phyloP scores from a whole-genome alignment of 2,888 invertebrate species.

The Drosophila siamana region DNA sequence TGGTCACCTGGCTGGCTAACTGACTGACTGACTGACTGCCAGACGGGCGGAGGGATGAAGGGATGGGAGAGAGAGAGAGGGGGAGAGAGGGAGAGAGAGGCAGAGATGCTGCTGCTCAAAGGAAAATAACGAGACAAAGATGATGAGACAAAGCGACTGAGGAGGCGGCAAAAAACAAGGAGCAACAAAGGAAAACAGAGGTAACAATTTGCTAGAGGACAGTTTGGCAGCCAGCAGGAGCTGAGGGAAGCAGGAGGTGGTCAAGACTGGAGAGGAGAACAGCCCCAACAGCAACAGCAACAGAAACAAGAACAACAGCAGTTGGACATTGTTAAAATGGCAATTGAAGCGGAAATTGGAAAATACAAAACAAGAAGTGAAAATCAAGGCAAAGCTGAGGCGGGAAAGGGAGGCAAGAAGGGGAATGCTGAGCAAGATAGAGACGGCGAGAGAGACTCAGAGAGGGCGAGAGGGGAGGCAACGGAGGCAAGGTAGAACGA shows the following conservation, averaged over 20 bases:
- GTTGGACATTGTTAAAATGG: conserved; percentile 53
- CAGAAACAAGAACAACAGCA: background rate
- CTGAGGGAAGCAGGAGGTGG: conserved; percentile 3
- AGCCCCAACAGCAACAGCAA: conserved; percentile 25
- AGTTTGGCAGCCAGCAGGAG: conserved; percentile 24
- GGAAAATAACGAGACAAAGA: conserved; percentile 77
- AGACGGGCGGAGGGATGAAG: background rate
- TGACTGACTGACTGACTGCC: conserved; percentile 22
- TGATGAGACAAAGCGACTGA: conserved; percentile 39
- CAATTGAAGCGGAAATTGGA: conserved; percentile 58
- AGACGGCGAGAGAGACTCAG: no score
- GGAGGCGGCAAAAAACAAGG: conserved; percentile 33
- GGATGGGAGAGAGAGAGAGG: background rate
- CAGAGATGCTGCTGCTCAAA: conserved; percentile 43
- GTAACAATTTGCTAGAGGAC: conserved; percentile 20
- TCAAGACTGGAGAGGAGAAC: conserved; percentile 27
- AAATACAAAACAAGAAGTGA: conserved; percentile 50
- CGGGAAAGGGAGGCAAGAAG: background rate
- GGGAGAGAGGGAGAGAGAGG: background rate
- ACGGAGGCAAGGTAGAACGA: no score
- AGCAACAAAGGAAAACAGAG: conserved; percentile 33
- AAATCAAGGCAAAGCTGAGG: conserved; percentile 1
- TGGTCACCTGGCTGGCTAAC: conserved; percentile 46
- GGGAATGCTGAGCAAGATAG: no score
- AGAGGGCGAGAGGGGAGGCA: no score